Evolutionary conservation across 2,113 vertebrate species (phyloP), one percentile per base, ranked within the genome.

Genomic region (Callorhinus ursinus): DNA sequence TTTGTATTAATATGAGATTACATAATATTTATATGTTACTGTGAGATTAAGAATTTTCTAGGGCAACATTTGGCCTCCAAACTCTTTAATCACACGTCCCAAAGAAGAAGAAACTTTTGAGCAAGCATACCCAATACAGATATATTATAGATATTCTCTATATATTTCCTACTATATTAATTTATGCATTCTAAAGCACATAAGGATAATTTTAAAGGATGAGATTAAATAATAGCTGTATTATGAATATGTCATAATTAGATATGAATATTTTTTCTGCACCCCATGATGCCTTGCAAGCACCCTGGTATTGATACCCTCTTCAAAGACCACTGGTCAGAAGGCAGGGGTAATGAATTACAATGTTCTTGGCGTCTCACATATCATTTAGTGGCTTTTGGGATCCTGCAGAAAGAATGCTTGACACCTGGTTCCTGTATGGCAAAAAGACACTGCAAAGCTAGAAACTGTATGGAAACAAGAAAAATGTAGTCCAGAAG

Each of bases 11-110:
- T 71, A 42, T 53, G 36, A 83, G 12, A 61, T 42, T 46, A 10
- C 6, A 72, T 61, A 67, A 72, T 4, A 59, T 69, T 80, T 92
- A 69, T 67, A 61, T 69, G 81, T 31, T 90, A 74, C 36, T 33
- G 61, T 21, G 21, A 65, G 16, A 74, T 39, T 79, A 90, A 96
- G 49, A 36, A 39, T 92, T 95, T 95, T 95, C 46, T 83, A 91
- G 89, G 55, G 18, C 85, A 76, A 79, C 0, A 21, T 80, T 55
- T 90, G 19, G 28, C 36, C 39, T 95, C 76, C 36, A 85, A 80
- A 63, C 12, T n/a, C 65, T 95, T 90, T 69, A 79, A 80, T 85
- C 76, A 96, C 59, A 77, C 28, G 51, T 82, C 24, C 39, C 46
- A 87, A 94, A 90, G 28, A 63, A 46, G 6, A 93, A 95, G 26